Evolutionary conservation across 1,140 invertebrate genomes (phyloP).

Genomic region (Drosophila persimilis): DNA sequence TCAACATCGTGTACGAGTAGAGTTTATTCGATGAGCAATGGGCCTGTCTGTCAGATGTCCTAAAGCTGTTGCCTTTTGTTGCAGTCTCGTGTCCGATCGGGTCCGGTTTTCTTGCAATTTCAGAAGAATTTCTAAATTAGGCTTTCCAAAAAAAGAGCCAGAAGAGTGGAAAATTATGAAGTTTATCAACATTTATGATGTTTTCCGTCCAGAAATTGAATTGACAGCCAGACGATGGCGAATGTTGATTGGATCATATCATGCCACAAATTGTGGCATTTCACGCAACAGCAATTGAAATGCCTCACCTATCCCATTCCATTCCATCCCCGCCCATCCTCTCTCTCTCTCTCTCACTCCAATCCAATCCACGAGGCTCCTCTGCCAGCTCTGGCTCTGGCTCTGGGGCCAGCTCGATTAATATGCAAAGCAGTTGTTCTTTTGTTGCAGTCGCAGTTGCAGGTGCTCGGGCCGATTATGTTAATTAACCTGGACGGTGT

Average conservation of each 20-base stretch:
- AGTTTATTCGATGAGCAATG: too few species aligned
- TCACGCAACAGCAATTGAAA: slow-evolving; percentile 78
- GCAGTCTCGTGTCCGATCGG: too few species aligned
- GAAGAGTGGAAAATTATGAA: slow-evolving; percentile 26
- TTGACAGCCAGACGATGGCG: slow-evolving; percentile 46
- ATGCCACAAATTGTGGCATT: slow-evolving; percentile 73
- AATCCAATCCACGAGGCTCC: slow-evolving; percentile 8
- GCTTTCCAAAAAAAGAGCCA: slow-evolving; percentile 20
- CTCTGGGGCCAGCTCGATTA: slow-evolving; percentile 54
- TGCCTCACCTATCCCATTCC: slow-evolving; percentile 29
- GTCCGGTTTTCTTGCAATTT: slow-evolving; percentile 17
- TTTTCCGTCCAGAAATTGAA: slow-evolving; percentile 34
- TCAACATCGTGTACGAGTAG: too few species aligned
- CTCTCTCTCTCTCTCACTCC: neutral
- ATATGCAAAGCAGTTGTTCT: slow-evolving; percentile 60
- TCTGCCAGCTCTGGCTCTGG: slow-evolving; percentile 32
- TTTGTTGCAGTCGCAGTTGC: slow-evolving; percentile 24
- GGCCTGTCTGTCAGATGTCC: too few species aligned
- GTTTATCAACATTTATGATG: slow-evolving; percentile 35
- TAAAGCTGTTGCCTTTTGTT: neutral
- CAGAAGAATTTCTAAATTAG: slow-evolving; percentile 50
- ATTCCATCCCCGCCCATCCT: too few species aligned
- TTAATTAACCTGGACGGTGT: slow-evolving; percentile 38
- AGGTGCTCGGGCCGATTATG: slow-evolving; percentile 63
- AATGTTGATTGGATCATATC: slow-evolving; percentile 37